These are phyloP conservation scores for Hephaestus fuliginosus DNA, from an alignment of 2,797 vertebrate genomes.

Conservation along the genomic window DNA sequence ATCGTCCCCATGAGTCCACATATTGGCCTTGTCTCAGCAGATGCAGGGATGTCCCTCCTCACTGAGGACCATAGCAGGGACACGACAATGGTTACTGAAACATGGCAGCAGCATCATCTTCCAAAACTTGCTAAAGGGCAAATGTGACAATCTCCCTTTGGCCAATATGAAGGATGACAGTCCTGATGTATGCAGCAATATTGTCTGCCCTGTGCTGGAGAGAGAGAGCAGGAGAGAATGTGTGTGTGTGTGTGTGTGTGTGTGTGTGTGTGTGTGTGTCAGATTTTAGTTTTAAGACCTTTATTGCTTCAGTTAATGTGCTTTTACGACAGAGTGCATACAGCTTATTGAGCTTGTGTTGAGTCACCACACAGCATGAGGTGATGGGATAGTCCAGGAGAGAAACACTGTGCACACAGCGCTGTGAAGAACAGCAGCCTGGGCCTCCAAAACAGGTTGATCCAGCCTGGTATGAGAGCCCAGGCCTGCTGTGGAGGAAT, in stretches of 20 bases:
- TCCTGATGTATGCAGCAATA: neutral
- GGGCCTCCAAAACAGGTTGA: neutral
- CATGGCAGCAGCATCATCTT: neutral
- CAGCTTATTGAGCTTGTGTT: too few species aligned
- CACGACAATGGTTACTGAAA: neutral
- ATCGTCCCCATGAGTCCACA: slow-evolving; percentile 95
- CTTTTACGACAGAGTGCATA: too few species aligned
- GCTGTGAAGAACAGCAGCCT: too few species aligned
- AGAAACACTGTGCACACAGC: neutral
- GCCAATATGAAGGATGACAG: neutral
- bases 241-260: neutral
- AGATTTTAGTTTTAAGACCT: too few species aligned
- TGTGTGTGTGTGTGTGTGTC: neutral
- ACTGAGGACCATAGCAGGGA: slow-evolving; percentile 78
- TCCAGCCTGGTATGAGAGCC: neutral
- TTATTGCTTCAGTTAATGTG: too few species aligned
- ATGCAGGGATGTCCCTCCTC: slow-evolving; percentile 93
- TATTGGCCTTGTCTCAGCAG: slow-evolving; percentile 91
- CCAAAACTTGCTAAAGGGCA: neutral
- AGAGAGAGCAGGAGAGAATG: neutral
- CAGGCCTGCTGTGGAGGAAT: neutral
- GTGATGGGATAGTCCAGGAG: too few species aligned
- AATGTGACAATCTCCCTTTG: neutral
- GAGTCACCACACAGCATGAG: too few species aligned
- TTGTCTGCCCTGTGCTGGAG: neutral